phyloP scores from a whole-genome alignment of 2,797 vertebrate species.

The Manis pentadactyla region DNA sequence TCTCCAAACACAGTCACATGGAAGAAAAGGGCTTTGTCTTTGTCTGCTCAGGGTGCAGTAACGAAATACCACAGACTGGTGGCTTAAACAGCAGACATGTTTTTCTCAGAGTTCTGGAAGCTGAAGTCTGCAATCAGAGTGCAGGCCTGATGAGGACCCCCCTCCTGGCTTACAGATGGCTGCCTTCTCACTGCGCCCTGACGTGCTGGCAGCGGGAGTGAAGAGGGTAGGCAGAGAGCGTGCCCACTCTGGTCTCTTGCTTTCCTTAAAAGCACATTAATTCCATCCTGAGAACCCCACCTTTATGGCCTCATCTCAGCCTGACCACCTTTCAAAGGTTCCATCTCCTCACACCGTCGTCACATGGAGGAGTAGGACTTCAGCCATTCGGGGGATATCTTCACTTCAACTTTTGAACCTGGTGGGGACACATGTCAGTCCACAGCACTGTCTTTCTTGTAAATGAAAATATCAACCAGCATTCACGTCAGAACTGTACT shows the following conservation, averaged over 20 bases:
- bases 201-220: not conserved
- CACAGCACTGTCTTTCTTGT: not conserved
- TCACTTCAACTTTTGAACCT: not conserved
- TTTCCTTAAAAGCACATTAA: not conserved
- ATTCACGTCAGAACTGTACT: not conserved
- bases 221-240: rapidly evolving
- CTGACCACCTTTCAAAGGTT: not conserved
- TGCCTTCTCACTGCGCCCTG: not conserved
- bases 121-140: not conserved
- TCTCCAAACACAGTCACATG: not conserved
- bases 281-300: not conserved
- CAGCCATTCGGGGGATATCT: not conserved
- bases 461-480: not conserved
- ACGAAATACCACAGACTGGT: not conserved
- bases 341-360: not conserved
- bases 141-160: not conserved
- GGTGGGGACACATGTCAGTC: not conserved
- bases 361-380: not conserved
- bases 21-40: not conserved
- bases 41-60: not conserved
- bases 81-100: not conserved
- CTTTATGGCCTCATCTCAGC: not conserved
- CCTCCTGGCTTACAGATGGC: not conserved
- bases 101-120: not conserved
- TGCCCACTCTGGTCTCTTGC: not conserved